A percentile compares a stretch with the other conserved stretches of the same genome.
Evolutionary conservation across 2,113 vertebrate genomes (phyloP).

Genomic region (Crotalus helleri): DNA sequence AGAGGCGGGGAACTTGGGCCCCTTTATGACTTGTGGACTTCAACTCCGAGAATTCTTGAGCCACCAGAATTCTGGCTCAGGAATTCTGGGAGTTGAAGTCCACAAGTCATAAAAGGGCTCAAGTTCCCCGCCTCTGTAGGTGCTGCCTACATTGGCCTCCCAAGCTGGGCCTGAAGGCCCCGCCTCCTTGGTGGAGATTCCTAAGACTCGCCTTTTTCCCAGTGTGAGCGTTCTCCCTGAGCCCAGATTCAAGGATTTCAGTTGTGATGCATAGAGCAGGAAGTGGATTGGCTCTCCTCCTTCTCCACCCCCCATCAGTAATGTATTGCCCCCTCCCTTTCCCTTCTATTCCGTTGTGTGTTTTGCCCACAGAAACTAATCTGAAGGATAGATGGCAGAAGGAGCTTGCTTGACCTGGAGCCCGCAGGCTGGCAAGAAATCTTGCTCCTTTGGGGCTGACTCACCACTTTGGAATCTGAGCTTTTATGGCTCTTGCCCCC

Average conservation of each 20-base stretch:
- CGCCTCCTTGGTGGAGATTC: background rate
- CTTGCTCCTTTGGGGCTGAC: background rate
- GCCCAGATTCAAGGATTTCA: background rate
- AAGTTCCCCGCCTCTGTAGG: background rate
- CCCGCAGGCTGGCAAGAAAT: background rate
- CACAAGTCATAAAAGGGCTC: background rate
- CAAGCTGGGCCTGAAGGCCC: background rate
- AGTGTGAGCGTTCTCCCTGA: background rate
- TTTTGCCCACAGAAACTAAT: background rate
- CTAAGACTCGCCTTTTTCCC: background rate
- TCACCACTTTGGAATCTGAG: background rate
- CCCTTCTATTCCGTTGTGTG: constrained; percentile 13
- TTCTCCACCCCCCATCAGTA: background rate
- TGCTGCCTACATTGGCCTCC: background rate
- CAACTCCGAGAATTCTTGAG: no score
- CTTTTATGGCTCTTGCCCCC: background rate
- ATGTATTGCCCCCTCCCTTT: background rate
- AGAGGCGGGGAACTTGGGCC: background rate
- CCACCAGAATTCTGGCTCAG: background rate
- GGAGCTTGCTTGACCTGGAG: background rate
- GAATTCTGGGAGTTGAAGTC: background rate
- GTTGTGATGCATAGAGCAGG: constrained; percentile 17
- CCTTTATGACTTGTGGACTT: background rate
- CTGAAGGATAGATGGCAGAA: background rate
- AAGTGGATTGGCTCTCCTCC: background rate